A percentile compares a stretch with the other conserved stretches of the same genome.
Conservation (phyloP, 2,113 vertebrate species). For the Globicephala melas region DNA sequence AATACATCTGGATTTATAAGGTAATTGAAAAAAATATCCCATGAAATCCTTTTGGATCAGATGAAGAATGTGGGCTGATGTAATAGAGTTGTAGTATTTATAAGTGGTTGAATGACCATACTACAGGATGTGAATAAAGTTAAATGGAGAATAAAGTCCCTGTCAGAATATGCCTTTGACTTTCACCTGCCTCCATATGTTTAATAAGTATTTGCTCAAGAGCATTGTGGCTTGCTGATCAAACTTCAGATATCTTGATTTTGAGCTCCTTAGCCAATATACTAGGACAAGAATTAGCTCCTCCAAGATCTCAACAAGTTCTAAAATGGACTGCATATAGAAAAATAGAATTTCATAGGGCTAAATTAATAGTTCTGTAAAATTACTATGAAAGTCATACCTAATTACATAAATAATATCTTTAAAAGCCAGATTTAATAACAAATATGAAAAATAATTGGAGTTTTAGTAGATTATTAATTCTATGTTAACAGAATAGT, state of each 20-base stretch:
- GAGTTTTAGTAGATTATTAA: not conserved
- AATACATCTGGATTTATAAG: not conserved
- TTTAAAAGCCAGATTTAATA: not conserved
- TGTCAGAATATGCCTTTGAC: not conserved
- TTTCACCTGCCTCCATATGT: not conserved
- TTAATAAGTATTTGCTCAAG: slow-evolving; percentile 34
- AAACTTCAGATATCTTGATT: not conserved
- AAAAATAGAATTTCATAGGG: not conserved
- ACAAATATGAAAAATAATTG: not conserved
- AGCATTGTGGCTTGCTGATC: not conserved
- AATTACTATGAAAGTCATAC: not conserved
- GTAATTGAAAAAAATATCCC: not conserved
- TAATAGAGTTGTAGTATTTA: not conserved
- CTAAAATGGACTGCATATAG: not conserved
- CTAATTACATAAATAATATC: not conserved
- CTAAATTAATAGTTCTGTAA: not conserved
- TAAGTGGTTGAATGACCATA: not conserved
- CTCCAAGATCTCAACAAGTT: not conserved
- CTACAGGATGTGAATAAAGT: not conserved
- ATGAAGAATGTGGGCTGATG: not conserved
- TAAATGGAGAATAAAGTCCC: not conserved
- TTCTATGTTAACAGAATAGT: not conserved
- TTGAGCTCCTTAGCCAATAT: not conserved
- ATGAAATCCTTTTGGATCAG: not conserved
- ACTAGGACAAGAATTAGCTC: not conserved